These are phyloP conservation scores for Chelonus formosanus DNA, from an alignment of 2,888 invertebrate genomes.

Conservation along the genomic window DNA sequence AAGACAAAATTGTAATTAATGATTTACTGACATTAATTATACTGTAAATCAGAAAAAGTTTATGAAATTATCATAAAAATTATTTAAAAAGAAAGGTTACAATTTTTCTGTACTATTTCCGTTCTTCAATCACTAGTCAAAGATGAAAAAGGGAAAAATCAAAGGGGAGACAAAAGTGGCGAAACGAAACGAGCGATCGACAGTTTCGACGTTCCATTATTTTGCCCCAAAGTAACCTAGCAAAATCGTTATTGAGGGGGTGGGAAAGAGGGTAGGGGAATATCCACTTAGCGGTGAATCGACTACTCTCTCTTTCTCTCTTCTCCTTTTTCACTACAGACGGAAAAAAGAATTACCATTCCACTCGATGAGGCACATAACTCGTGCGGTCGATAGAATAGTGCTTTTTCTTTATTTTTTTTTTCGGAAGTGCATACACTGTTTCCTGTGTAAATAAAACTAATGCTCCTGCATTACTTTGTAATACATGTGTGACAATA, in stretches of 20 bases:
- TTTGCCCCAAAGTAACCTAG: conserved; percentile 33
- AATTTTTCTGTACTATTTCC: too few relatives aligned
- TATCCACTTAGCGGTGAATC: conserved; percentile 36
- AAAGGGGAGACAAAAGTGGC: conserved; percentile 29
- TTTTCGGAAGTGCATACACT: conserved; percentile 1
- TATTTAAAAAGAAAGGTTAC: too few relatives aligned
- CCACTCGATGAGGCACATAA: conserved; percentile 33
- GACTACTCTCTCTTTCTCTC: conserved; percentile 20
- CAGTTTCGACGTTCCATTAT: conserved; percentile 37
- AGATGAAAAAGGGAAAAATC: conserved; percentile 15
- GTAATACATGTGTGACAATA: too few relatives aligned
- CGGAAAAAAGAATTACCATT: conserved; percentile 32
- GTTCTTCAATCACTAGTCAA: background rate
- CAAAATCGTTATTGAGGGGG: conserved; percentile 32
- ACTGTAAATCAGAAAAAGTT: too few relatives aligned
- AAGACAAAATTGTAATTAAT: too few relatives aligned
- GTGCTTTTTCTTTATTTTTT: conserved; percentile 15
- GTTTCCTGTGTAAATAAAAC: too few relatives aligned
- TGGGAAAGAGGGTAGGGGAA: conserved; percentile 19
- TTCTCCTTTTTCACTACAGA: conserved; percentile 16
- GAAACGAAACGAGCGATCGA: conserved; percentile 34
- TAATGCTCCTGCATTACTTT: too few relatives aligned
- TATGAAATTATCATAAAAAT: too few relatives aligned
- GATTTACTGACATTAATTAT: too few relatives aligned
- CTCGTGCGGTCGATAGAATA: conserved; percentile 31